These are phyloP conservation scores for Deilephila elpenor DNA, from an alignment of 2,888 invertebrate genomes.

Conservation along the genomic window DNA sequence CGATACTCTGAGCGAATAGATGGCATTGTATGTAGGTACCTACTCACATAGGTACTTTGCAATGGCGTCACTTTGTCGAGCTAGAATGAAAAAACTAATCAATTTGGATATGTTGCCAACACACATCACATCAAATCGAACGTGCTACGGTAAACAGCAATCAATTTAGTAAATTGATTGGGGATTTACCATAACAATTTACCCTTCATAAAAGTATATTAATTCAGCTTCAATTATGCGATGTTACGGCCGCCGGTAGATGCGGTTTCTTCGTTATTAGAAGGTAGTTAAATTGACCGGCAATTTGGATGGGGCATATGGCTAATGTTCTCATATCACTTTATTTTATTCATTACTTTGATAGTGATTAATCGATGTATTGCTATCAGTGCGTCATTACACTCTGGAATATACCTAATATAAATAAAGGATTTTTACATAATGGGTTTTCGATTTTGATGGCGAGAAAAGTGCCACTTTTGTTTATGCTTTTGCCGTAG, in stretches of 20 bases:
- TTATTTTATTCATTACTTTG: slow-evolving; percentile 31
- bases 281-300: slow-evolving; percentile 54
- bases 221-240: slow-evolving; percentile 66
- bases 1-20: too few species aligned
- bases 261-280: slow-evolving; percentile 49
- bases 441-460: background rate
- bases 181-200: slow-evolving; percentile 77
- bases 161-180: slow-evolving; percentile 80
- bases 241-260: slow-evolving; percentile 51
- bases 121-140: slow-evolving; percentile 17
- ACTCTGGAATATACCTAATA: background rate
- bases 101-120: background rate
- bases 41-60: too few species aligned
- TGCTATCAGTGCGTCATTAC: slow-evolving; percentile 16
- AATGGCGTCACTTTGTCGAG: too few species aligned
- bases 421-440: background rate
- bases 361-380: slow-evolving; percentile 1
- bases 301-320: slow-evolving; percentile 54
- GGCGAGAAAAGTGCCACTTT: too few species aligned
- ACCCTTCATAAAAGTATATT: slow-evolving; percentile 77
- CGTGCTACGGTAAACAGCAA: slow-evolving; percentile 49
- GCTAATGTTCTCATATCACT: slow-evolving; percentile 49
- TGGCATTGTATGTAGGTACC: too few species aligned
- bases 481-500: too few species aligned
- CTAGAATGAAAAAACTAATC: too few species aligned